A percentile compares a stretch with the other conserved stretches of the same genome.
phyloP scores from a whole-genome alignment of 2,888 invertebrate species.

The Hylaea fasciaria region DNA sequence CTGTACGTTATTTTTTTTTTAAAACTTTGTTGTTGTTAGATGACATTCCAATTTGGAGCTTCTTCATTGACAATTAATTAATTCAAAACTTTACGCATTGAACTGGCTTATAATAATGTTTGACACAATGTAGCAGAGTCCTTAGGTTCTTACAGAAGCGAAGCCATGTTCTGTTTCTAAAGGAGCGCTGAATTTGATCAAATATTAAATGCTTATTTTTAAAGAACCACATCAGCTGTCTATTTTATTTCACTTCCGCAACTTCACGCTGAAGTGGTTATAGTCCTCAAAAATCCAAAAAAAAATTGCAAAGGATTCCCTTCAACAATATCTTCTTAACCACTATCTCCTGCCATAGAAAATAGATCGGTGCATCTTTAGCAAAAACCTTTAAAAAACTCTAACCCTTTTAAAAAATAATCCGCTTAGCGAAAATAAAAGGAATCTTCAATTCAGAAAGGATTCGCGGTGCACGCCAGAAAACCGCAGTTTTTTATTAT shows the following conservation, averaged over 20 bases:
- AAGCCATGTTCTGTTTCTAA: too few relatives aligned
- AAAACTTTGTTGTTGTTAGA: too few relatives aligned
- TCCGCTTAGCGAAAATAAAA: slow-evolving; percentile 75
- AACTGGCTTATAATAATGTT: too few relatives aligned
- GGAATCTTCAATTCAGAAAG: slow-evolving; percentile 57
- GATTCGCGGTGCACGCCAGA: slow-evolving; percentile 59
- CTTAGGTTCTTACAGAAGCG: too few relatives aligned
- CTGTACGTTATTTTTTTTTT: neutral
- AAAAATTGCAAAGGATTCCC: slow-evolving; percentile 39
- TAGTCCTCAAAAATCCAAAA: slow-evolving; percentile 22
- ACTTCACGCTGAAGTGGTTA: slow-evolving; percentile 41
- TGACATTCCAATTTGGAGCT: too few relatives aligned
- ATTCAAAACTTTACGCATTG: too few relatives aligned
- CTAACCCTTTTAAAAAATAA: slow-evolving; percentile 74
- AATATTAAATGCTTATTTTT: neutral
- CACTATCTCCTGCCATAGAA: slow-evolving; percentile 35
- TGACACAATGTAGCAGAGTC: too few relatives aligned
- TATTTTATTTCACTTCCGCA: slow-evolving; percentile 34
- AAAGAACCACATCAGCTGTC: slow-evolving; percentile 5
- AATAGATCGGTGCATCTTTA: slow-evolving; percentile 44
- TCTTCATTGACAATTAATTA: too few relatives aligned
- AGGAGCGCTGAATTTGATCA: too few relatives aligned
- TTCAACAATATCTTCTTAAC: slow-evolving; percentile 45
- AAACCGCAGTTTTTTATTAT: slow-evolving; percentile 69
- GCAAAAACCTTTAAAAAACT: slow-evolving; percentile 59